Evolutionary conservation across 2,113 vertebrate genomes (phyloP).

Genomic region (Peromyscus leucopus): DNA sequence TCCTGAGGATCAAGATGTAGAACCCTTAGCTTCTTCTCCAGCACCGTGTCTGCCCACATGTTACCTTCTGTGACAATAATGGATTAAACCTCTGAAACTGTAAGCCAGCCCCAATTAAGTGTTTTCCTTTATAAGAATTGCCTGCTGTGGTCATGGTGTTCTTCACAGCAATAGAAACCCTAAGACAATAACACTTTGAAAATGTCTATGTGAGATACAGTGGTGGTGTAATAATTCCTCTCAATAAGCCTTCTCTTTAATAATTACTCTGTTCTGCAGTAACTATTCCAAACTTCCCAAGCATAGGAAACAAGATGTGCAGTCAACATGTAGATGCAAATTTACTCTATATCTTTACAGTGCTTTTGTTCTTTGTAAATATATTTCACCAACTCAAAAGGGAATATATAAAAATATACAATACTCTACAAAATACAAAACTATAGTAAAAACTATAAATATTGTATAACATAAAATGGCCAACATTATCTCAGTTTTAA

Average conservation of each 20-base stretch:
- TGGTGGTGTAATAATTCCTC: background rate
- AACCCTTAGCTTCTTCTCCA: background rate
- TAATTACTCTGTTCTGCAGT: background rate
- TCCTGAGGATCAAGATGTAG: background rate
- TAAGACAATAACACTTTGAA: background rate
- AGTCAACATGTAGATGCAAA: background rate
- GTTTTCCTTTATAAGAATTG: background rate
- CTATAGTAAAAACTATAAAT: background rate
- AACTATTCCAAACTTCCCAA: background rate
- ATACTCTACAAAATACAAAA: background rate
- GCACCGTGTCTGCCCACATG: background rate
- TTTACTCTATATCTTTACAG: background rate
- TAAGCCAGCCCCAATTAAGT: background rate
- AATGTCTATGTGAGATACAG: background rate
- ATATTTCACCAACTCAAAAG: background rate
- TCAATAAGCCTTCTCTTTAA: background rate
- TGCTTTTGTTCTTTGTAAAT: background rate
- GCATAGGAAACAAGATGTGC: background rate
- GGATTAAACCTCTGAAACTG: background rate
- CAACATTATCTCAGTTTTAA: background rate
- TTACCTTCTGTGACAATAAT: background rate
- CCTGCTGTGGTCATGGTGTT: no score
- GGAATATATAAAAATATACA: background rate
- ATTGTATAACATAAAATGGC: background rate
- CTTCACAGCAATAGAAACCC: no score